These are phyloP conservation scores for Leptodactylus fuscus DNA, from an alignment of 2,113 vertebrate genomes.

Conservation along the genomic window DNA sequence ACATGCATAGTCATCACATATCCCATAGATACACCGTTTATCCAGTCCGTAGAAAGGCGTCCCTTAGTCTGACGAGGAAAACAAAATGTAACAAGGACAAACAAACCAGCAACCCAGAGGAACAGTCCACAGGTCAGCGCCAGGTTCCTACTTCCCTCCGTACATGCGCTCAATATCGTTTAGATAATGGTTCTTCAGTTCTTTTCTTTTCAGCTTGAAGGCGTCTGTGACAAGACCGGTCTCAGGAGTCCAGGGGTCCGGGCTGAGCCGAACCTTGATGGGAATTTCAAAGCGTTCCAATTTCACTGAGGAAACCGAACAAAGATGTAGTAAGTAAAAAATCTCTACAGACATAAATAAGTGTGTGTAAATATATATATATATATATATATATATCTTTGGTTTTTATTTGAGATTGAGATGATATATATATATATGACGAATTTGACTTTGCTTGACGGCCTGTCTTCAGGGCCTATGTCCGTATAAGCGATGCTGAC, in stretches of 20 bases:
- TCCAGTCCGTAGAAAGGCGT: constrained; percentile 31
- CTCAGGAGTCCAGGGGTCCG: constrained; percentile 95
- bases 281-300: constrained; percentile 95
- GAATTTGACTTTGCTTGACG: too few relatives aligned
- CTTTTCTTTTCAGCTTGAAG: constrained; percentile 97
- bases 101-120: not conserved
- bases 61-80: constrained; percentile 17
- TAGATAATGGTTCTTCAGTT: constrained; percentile 94
- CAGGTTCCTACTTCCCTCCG: constrained; percentile 81
- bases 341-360: not conserved
- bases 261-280: constrained; percentile 89
- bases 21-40: constrained; percentile 12
- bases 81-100: constrained; percentile 10
- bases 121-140: not conserved
- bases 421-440: too few relatives aligned
- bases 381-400: too few relatives aligned
- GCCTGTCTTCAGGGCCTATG: too few relatives aligned
- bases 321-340: not conserved
- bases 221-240: constrained; percentile 96
- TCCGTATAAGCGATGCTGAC: too few relatives aligned
- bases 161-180: constrained; percentile 97
- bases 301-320: constrained; percentile 80
- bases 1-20: constrained; percentile 35
- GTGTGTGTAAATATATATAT: too few relatives aligned
- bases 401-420: too few relatives aligned